Evolutionary conservation across 2,888 invertebrate genomes (phyloP).

Genomic region (Spisula subtruncata): DNA sequence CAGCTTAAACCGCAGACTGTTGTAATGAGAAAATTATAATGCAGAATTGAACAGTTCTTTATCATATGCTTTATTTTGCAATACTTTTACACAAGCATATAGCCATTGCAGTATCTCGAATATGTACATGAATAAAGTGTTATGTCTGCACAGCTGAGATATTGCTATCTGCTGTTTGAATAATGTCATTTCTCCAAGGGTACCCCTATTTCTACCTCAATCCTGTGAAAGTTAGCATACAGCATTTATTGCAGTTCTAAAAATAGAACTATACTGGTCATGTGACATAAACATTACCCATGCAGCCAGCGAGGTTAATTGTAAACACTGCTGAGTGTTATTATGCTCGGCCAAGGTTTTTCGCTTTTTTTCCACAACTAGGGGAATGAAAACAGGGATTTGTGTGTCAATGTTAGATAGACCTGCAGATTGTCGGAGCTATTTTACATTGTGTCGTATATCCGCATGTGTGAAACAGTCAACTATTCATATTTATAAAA

Average conservation of each 20-base stretch:
- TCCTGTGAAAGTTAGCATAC: neutral
- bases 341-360: neutral
- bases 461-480: neutral
- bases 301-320: conserved; percentile 13
- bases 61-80: no score
- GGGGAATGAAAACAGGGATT: conserved; percentile 8
- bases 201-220: conserved; percentile 13
- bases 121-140: no score
- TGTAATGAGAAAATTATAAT: no score
- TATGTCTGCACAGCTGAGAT: no score
- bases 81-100: no score
- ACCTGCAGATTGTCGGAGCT: neutral
- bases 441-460: neutral
- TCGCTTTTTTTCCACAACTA: neutral
- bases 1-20: no score
- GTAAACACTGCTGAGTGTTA: conserved; percentile 22
- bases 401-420: neutral
- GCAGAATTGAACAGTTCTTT: no score
- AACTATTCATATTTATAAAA: neutral
- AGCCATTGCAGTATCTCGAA: no score
- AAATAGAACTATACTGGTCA: neutral
- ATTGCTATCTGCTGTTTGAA: no score
- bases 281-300: conserved; percentile 17
- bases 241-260: conserved; percentile 1
- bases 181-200: neutral